Percentiles rank a stretch among this genome's conserved stretches.
phyloP scores from a whole-genome alignment of 1,140 invertebrate species.

The Drosophila willistoni region DNA sequence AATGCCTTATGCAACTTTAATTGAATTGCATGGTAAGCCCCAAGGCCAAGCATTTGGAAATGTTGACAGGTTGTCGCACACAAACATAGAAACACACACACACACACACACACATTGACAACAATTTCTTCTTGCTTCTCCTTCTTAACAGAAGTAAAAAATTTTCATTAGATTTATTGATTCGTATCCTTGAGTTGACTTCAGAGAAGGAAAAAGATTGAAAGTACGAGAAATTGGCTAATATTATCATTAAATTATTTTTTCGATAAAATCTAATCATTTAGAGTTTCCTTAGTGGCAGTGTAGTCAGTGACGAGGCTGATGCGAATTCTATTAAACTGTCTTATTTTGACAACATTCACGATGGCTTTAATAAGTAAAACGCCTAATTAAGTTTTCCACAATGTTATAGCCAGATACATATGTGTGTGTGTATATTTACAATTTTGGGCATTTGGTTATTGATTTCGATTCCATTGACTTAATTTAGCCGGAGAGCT shows the following conservation, averaged over 20 bases:
- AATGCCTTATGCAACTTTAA: conserved; percentile 77
- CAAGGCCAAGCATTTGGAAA: conserved; percentile 38
- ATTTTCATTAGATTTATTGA: conserved; percentile 77
- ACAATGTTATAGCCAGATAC: no score
- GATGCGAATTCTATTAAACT: no score
- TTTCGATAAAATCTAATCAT: neutral
- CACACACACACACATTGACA: neutral
- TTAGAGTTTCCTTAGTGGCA: neutral
- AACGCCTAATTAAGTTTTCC: no score
- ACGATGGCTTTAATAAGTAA: no score
- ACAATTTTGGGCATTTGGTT: neutral
- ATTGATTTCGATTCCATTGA: conserved; percentile 1
- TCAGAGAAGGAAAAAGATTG: neutral
- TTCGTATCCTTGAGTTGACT: conserved; percentile 4
- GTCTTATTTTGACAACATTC: no score
- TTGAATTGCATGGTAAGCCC: conserved; percentile 75
- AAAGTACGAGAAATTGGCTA: neutral
- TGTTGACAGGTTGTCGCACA: conserved; percentile 38
- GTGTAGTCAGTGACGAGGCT: no score
- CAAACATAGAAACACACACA: neutral
- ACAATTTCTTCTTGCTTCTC: neutral
- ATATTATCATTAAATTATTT: neutral
- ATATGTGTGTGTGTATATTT: neutral
- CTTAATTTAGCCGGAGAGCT: conserved; percentile 18
- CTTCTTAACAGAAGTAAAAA: conserved; percentile 25